Conservation (phyloP, 2,113 vertebrate species). For the Macrotus californicus region DNA sequence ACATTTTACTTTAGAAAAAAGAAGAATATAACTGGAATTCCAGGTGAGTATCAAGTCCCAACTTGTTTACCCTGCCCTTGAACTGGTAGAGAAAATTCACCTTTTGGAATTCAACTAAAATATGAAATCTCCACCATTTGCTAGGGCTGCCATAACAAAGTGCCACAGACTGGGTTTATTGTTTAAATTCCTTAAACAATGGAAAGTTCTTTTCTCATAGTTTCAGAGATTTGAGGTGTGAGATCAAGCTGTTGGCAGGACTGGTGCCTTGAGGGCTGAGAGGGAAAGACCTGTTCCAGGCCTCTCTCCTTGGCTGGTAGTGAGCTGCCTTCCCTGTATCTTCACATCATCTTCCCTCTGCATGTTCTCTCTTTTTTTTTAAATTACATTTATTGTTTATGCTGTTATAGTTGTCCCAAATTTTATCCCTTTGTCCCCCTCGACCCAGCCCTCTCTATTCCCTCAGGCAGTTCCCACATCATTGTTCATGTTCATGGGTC, state of each 20-base stretch:
- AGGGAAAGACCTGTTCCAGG: neutral
- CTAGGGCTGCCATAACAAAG: neutral
- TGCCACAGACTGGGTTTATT: neutral
- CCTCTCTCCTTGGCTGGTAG: neutral
- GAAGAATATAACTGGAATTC: neutral
- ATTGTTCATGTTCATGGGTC: too few species aligned
- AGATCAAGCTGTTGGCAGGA: neutral
- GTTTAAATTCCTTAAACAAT: neutral
- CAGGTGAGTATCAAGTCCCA: neutral
- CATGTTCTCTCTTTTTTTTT: too few species aligned
- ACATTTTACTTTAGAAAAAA: neutral
- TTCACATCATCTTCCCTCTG: neutral
- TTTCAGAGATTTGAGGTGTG: neutral
- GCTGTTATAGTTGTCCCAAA: too few species aligned
- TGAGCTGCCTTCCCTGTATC: neutral
- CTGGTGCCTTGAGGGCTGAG: neutral
- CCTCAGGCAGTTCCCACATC: too few species aligned
- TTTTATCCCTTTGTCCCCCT: too few species aligned
- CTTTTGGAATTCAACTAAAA: neutral
- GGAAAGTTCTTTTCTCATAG: neutral
- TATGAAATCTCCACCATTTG: neutral
- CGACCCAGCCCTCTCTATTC: too few species aligned
- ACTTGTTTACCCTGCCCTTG: neutral
- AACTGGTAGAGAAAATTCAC: neutral
- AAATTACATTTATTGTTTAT: too few species aligned